Conservation (phyloP, 2,888 invertebrate species). For the Lumbricus terrestris region DNA sequence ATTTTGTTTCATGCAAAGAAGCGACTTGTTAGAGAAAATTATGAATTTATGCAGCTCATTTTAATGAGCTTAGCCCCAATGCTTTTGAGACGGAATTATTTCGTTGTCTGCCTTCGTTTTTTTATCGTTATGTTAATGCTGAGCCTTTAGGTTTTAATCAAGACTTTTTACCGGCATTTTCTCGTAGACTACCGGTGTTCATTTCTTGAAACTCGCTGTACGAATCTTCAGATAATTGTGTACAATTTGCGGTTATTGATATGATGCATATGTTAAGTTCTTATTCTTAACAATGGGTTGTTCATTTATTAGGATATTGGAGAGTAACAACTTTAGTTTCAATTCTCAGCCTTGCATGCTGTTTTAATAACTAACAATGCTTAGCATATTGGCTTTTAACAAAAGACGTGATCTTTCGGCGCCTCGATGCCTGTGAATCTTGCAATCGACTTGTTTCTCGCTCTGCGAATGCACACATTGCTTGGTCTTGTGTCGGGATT, state of each 20-base stretch:
- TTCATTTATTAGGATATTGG: not conserved
- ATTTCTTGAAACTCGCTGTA: no score
- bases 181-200: no score
- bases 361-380: not conserved
- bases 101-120: not conserved
- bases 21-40: not conserved
- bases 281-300: not conserved
- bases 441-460: not conserved
- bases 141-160: no score
- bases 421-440: not conserved
- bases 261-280: not conserved
- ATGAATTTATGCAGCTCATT: not conserved
- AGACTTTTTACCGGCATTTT: not conserved
- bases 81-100: not conserved
- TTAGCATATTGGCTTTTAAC: no score
- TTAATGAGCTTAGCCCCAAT: no score
- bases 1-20: not conserved
- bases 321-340: not conserved
- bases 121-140: not conserved
- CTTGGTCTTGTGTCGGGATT: not conserved
- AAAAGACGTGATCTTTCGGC: not conserved
- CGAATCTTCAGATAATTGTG: not conserved
- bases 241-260: not conserved
- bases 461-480: no score
- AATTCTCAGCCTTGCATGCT: not conserved